Evolutionary conservation across 2,113 vertebrate species (phyloP).

Genomic region (Alouatta palliata): DNA sequence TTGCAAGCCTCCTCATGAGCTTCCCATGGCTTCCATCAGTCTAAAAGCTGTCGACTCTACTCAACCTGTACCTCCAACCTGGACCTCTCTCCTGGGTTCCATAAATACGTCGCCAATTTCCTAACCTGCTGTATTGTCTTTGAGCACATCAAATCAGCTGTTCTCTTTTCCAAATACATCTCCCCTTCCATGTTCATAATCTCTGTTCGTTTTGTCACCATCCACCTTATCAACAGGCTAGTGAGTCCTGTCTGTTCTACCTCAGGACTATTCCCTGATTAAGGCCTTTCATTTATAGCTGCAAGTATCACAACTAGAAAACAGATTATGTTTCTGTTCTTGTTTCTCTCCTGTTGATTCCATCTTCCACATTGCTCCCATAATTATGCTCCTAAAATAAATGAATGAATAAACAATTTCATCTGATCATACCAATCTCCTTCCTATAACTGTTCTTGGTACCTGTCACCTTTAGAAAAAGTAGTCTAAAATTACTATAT

Average conservation of each 20-base stretch:
- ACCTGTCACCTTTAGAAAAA: neutral
- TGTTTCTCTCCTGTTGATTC: neutral
- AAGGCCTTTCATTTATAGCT: fast-evolving
- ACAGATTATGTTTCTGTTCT: neutral
- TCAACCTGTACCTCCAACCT: neutral
- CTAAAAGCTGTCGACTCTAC: neutral
- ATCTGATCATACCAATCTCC: neutral
- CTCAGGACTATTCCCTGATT: neutral
- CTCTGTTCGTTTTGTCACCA: neutral
- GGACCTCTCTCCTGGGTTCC: neutral
- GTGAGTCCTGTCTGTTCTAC: neutral
- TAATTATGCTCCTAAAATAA: neutral
- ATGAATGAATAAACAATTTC: neutral
- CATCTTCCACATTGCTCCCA: neutral
- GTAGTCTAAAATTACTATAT: neutral
- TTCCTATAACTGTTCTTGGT: neutral
- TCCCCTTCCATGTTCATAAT: neutral
- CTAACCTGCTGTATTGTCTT: neutral
- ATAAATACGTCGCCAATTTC: neutral
- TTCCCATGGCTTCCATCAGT: neutral
- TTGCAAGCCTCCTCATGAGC: neutral
- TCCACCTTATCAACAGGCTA: neutral
- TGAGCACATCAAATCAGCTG: neutral
- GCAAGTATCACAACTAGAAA: neutral
- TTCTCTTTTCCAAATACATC: neutral